These are phyloP conservation scores for Rhinophrynus dorsalis DNA, from an alignment of 2,797 vertebrate genomes.

Conservation along the genomic window DNA sequence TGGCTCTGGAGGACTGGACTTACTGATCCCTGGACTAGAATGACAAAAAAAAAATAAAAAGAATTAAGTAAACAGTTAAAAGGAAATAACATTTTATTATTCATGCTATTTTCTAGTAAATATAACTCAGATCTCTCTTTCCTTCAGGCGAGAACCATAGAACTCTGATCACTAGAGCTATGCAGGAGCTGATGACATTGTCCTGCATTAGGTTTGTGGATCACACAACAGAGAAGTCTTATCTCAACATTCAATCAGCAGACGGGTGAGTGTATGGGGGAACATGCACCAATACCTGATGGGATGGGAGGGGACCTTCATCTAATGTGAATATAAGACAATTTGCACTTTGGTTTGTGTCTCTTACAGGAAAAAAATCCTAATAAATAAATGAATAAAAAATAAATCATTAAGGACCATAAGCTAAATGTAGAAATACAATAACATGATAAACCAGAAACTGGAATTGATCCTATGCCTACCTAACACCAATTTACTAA, in stretches of 20 bases:
- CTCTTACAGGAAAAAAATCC: no score
- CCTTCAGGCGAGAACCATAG: not conserved
- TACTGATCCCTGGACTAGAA: not conserved
- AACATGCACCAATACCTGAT: no score
- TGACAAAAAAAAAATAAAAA: no score
- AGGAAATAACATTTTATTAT: no score
- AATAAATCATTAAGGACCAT: not conserved
- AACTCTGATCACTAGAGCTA: not conserved
- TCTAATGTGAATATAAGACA: no score
- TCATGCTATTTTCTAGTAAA: not conserved
- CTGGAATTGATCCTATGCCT: no score
- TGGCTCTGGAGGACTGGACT: not conserved
- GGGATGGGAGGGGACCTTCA: no score
- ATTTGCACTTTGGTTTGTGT: no score
- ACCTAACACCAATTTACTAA: not conserved
- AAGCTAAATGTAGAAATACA: no score
- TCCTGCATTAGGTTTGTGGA: not conserved
- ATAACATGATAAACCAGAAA: no score
- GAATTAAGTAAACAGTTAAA: no score
- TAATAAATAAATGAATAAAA: not conserved
- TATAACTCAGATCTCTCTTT: not conserved
- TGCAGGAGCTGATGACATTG: not conserved
- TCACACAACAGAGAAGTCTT: not conserved
- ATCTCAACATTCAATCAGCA: not conserved
- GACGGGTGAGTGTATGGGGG: not conserved